A percentile compares a stretch with the other conserved stretches of the same genome.
Evolutionary conservation across 1,140 invertebrate species (phyloP).

Genomic region (Anoplolepis gracilipes): DNA sequence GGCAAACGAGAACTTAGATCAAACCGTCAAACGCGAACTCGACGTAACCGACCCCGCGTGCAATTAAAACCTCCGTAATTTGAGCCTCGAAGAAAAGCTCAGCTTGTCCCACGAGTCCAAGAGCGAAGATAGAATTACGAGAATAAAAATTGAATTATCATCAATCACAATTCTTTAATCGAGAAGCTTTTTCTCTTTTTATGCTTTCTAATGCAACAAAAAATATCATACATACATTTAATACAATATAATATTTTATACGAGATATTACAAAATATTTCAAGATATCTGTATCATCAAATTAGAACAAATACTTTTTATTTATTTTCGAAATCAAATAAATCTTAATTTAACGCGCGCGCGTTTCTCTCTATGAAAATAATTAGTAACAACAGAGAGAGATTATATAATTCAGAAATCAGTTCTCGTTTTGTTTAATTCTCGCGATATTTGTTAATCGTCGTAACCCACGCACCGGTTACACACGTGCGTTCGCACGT

Average conservation of each 20-base stretch:
- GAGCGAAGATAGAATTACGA: neutral
- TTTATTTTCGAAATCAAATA: neutral
- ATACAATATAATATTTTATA: too few relatives aligned
- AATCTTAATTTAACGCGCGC: too few relatives aligned
- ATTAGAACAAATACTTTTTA: neutral
- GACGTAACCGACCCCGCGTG: constrained; percentile 38
- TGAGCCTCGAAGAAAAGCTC: constrained; percentile 11
- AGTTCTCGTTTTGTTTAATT: neutral
- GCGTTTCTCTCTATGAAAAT: neutral
- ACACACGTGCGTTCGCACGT: neutral
- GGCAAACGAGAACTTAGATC: constrained; percentile 50
- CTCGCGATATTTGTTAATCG: neutral
- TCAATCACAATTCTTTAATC: neutral
- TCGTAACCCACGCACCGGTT: neutral
- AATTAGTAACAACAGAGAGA: neutral
- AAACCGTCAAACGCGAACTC: constrained; percentile 56
- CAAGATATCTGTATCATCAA: neutral
- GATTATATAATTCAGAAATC: neutral
- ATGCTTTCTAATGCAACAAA: neutral
- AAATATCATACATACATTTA: neutral
- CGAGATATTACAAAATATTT: too few relatives aligned
- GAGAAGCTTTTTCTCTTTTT: neutral
- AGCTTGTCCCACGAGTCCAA: neutral
- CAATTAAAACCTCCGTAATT: constrained; percentile 39
- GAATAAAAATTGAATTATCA: neutral